Evolutionary conservation across 2,113 vertebrate genomes (phyloP), one percentile per base, ranked within the genome.

Genomic region (Leiothrix lutea): DNA sequence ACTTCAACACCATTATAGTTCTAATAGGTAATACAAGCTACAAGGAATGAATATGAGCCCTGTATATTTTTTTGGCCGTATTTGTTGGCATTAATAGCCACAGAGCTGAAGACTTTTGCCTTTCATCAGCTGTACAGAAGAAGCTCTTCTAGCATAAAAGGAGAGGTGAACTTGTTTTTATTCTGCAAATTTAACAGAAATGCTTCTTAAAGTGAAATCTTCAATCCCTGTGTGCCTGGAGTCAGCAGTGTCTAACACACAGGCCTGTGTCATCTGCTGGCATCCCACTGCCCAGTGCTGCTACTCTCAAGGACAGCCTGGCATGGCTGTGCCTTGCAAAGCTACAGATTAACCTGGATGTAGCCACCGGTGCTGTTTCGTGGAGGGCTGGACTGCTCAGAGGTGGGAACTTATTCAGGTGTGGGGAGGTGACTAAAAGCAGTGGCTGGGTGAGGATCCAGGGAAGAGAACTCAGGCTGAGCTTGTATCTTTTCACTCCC

Each of bases 221-320:
- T 42, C 2, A 1, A 10, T 65, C 29, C 12, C 50, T 17, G 66
- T 24, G 20, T 42, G 8, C 42, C n/a, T 40, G 51, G 36, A 47
- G 40, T 29, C 60, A 58, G 78, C 5, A 0, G 8, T 6, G 29
- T 11, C 0, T 31, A 16, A 35, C 23, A 14, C 0, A 0, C 12
- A 3, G 54, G 11, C 13, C 40, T 42, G 47, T 45, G 28, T 56
- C 16, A 2, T 8, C 58, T 73, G 38, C 65, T 69, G 70, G 36
- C 50, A 42, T 14, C 85, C 33, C 19, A 0, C 9, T 51, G n/a
- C n/a, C 74, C 28, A 15, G 24, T 4, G 25, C 56, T 38, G 57
- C 31, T n/a, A 1, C 31, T 29, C 61, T 48, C 22, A 21, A 64
- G 62, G 51, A 15, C 62, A 23, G 12, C 23, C 58, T 36, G 1